Percentiles rank a stretch among this genome's conserved stretches.
phyloP scores from a whole-genome alignment of 2,113 vertebrate genomes.

The Scatophagus argus region DNA sequence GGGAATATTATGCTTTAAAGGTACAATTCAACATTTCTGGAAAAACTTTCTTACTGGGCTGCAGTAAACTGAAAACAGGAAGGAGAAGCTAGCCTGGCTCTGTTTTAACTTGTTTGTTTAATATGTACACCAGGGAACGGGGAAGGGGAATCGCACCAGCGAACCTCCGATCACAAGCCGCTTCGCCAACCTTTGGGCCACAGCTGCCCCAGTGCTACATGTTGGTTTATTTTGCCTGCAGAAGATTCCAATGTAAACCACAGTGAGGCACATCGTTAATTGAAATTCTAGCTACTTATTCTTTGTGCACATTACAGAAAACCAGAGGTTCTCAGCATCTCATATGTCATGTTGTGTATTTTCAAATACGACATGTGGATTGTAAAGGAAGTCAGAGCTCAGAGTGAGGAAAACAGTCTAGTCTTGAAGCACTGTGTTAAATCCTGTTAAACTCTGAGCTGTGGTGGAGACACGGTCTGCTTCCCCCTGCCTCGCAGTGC shows the following conservation, averaged over 20 bases:
- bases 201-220: no score
- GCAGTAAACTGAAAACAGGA: no score
- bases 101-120: no score
- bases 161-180: no score
- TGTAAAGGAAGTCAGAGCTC: slow-evolving; percentile 34
- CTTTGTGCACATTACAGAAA: slow-evolving; percentile 25
- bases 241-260: no score
- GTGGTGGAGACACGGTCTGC: slow-evolving; percentile 56
- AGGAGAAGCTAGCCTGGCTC: no score
- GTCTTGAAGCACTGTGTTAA: slow-evolving; percentile 47
- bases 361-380: slow-evolving; percentile 38
- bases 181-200: no score
- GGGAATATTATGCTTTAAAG: neutral
- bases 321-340: slow-evolving; percentile 21
- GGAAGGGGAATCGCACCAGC: no score
- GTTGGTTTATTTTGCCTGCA: no score
- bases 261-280: neutral
- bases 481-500: slow-evolving; percentile 44
- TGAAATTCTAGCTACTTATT: slow-evolving; percentile 44
- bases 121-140: no score
- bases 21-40: no score
- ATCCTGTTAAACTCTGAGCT: slow-evolving; percentile 64
- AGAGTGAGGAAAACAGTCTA: slow-evolving; percentile 28
- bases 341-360: slow-evolving; percentile 37
- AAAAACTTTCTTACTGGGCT: no score